Base-by-base conservation (phyloP, 1,140 invertebrate species). In the Drosophila erecta region DNA sequence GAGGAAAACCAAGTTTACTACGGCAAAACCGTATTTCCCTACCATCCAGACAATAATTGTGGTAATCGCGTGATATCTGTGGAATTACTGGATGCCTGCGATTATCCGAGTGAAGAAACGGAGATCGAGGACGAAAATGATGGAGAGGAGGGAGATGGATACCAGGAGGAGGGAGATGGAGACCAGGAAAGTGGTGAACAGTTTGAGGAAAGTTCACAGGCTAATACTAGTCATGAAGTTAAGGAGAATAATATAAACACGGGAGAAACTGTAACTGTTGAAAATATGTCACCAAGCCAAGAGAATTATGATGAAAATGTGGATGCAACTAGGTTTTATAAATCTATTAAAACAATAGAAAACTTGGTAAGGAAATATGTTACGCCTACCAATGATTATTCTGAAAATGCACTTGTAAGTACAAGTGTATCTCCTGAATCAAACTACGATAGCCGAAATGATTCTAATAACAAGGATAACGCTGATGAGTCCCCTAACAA, bases 11-110 rank as follows among this genome's bases (percentile, higher is more conserved):
- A 50, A 4, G 75, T 71, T 44, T 90, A 74, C 49, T 91, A 79
- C 20, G 78, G 69, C 1, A 92, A 90, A 41, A 79, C 84, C 0
- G 87, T 77, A 0, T 91, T 92, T 76, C 90, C 90, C 17, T 91
- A 90, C 67, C 81, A 91, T 58, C 84, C 87, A 40, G 90, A 91
- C 38, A 92, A 92, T 54, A 90, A 92, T 49, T 92, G 90, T 58
- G 90, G 90, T 0, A 92, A 90, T 77, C 86, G 90, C 1, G 90
- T 91, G 2, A 92, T 90, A 33, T 74, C 78, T 33, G 51, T 92
- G 7, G 78, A 90, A 3, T 43, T 87, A 12, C 64, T 91, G 11
- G 90, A 92, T 81, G 69, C 85, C 4, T 92, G 90, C 14, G 77
- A 81, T 38, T 92, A 78, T 78, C 53, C 74, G 8, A 62, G 40